These are phyloP conservation scores for Micoletzkya japonica DNA, from an alignment of 2,888 invertebrate genomes.

Conservation along the genomic window DNA sequence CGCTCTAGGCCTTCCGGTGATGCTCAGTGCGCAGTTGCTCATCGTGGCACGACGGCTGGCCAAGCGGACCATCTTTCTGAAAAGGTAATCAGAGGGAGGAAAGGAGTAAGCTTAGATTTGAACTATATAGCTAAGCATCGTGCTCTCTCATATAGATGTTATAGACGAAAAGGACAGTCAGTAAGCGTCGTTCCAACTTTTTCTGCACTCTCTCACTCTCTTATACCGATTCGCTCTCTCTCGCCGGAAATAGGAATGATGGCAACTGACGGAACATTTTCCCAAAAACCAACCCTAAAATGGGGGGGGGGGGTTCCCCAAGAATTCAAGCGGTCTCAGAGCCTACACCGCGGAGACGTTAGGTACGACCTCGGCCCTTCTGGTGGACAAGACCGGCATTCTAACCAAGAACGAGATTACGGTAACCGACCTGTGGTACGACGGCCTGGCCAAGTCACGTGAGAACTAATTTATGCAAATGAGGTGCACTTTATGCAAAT, in stretches of 20 bases:
- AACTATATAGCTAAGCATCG: no score
- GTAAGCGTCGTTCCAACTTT: no score
- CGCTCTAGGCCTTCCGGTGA: constrained; percentile 47
- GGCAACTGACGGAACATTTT: no score
- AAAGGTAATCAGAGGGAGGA: no score
- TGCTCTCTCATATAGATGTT: no score
- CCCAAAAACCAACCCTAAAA: no score
- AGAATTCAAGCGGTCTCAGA: constrained; percentile 7
- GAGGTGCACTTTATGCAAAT: no score
- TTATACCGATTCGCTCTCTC: no score
- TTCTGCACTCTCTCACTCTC: no score
- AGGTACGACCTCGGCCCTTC: constrained; percentile 39
- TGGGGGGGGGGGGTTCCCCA: neutral
- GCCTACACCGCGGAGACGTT: constrained; percentile 42
- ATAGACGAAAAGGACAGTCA: no score
- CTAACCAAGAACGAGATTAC: constrained; percentile 33
- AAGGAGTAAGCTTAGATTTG: no score
- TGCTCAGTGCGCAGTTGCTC: constrained; percentile 42
- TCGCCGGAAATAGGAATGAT: no score
- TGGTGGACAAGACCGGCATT: constrained; percentile 40
- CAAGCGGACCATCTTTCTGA: constrained; percentile 34
- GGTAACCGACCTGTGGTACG: constrained; percentile 41
- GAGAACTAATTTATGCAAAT: neutral
- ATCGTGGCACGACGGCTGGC: constrained; percentile 40
- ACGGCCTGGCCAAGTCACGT: constrained; percentile 21